Evolutionary conservation across 2,888 invertebrate genomes (phyloP).

Genomic region (Coenonympha arcania): DNA sequence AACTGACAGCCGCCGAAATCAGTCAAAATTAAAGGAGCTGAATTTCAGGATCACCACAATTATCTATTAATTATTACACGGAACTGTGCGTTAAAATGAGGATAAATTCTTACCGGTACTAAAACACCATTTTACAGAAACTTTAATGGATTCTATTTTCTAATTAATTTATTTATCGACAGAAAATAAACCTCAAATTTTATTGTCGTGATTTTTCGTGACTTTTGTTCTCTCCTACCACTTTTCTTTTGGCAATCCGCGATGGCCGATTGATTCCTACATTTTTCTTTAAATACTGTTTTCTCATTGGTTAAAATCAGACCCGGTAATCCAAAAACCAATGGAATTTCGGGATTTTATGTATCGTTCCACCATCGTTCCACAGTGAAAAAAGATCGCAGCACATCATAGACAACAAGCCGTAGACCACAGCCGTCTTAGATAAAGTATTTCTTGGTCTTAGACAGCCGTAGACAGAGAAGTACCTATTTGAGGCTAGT

Average conservation of each 20-base stretch:
- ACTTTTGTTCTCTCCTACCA: constrained; percentile 33
- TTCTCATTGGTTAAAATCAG: neutral
- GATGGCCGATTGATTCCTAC: constrained; percentile 22
- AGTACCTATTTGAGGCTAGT: no score
- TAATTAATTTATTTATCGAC: constrained; percentile 35
- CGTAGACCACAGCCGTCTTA: no score
- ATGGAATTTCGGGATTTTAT: neutral
- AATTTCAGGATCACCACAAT: constrained; percentile 31
- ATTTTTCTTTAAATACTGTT: neutral
- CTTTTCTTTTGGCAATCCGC: constrained; percentile 28
- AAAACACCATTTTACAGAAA: constrained; percentile 46
- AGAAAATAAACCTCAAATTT: constrained; percentile 48
- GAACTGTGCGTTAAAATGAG: neutral
- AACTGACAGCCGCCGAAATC: constrained; percentile 67
- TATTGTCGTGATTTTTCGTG: constrained; percentile 47
- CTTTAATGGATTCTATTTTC: constrained; percentile 35
- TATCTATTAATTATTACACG: constrained; percentile 10
- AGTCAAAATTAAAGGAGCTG: constrained; percentile 31
- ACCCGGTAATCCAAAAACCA: no score
- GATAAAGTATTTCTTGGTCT: no score
- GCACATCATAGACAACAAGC: no score
- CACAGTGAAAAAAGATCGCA: no score
- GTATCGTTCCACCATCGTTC: no score
- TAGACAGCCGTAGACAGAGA: no score
- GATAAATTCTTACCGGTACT: constrained; percentile 48